These are phyloP conservation scores for Nomada ferruginata DNA, from an alignment of 2,888 invertebrate species.

Conservation along the genomic window DNA sequence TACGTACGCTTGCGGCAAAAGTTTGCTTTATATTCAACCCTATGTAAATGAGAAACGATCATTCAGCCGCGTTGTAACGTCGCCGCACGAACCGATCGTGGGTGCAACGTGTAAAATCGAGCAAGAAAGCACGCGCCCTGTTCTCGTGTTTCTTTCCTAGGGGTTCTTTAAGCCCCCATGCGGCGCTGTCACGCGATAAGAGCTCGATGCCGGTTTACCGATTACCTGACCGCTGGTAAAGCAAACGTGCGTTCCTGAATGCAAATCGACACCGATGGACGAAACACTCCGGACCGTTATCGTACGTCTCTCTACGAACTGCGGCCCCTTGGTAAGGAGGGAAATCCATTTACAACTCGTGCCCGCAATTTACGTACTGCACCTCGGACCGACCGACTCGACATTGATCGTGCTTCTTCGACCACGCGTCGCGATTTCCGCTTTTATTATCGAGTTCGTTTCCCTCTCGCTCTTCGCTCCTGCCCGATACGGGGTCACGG, in stretches of 20 bases:
- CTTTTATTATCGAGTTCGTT: constrained; percentile 39
- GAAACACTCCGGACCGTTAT: constrained; percentile 49
- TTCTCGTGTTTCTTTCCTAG: constrained; percentile 56
- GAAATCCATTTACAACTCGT: constrained; percentile 53
- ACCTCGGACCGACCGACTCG: constrained; percentile 6
- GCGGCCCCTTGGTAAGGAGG: constrained; percentile 33
- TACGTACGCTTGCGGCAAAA: constrained; percentile 17
- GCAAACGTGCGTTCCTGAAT: constrained; percentile 56
- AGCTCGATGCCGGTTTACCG: constrained; percentile 55
- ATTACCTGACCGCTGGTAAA: constrained; percentile 47
- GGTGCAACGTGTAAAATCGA: constrained; percentile 54
- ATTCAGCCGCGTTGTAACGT: constrained; percentile 38
- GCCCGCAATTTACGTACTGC: constrained; percentile 37
- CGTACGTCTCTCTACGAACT: constrained; percentile 16
- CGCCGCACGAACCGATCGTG: constrained; percentile 52
- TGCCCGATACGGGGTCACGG: neutral
- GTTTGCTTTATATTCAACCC: constrained; percentile 41
- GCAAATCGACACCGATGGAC: constrained; percentile 59
- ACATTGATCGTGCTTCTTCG: constrained; percentile 19
- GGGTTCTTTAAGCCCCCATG: constrained; percentile 50
- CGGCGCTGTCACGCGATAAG: constrained; percentile 61
- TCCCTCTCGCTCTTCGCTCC: neutral
- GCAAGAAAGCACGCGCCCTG: constrained; percentile 57
- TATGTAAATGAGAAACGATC: constrained; percentile 52
- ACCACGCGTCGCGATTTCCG: constrained; percentile 1